These are phyloP conservation scores for Lasioglossum oenotherae DNA, from an alignment of 2,888 invertebrate genomes.

Conservation along the genomic window DNA sequence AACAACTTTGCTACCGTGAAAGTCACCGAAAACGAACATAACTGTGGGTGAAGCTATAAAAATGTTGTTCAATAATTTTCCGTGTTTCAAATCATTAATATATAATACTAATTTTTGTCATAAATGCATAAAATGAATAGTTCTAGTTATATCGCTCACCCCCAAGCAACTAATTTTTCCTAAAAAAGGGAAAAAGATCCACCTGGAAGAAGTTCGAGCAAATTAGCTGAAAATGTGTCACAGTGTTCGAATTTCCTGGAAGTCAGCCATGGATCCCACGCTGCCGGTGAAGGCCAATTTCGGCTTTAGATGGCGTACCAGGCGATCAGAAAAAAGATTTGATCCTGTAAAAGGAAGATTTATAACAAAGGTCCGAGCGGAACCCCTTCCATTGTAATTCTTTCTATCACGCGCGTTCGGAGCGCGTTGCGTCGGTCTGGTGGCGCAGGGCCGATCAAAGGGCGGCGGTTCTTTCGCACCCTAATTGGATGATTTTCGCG, in stretches of 20 bases:
- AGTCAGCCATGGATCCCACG: not conserved
- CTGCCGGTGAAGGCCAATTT: not conserved
- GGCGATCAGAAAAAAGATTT: not conserved
- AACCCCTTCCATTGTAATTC: constrained; percentile 5
- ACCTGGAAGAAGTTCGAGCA: not conserved
- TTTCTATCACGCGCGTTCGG: constrained; percentile 29
- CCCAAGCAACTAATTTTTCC: not conserved
- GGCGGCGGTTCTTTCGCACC: constrained; percentile 43
- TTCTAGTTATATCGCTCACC: not conserved
- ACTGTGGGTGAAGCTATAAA: too few species aligned
- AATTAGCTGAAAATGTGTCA: not conserved
- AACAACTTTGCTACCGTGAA: not conserved
- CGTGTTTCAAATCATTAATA: too few species aligned
- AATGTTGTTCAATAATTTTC: too few species aligned
- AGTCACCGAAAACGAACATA: too few species aligned
- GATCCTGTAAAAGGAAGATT: constrained; percentile 16
- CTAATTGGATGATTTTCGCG: constrained; percentile 66
- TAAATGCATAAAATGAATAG: not conserved
- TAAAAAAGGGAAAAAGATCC: not conserved
- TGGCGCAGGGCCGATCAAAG: constrained; percentile 55
- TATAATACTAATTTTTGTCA: not conserved
- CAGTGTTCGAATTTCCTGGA: not conserved
- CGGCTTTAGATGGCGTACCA: not conserved
- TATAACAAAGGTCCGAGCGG: constrained; percentile 2
- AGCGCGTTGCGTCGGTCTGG: constrained; percentile 20